phyloP scores from a whole-genome alignment of 2,797 vertebrate species.

The Eremophila alpestris region DNA sequence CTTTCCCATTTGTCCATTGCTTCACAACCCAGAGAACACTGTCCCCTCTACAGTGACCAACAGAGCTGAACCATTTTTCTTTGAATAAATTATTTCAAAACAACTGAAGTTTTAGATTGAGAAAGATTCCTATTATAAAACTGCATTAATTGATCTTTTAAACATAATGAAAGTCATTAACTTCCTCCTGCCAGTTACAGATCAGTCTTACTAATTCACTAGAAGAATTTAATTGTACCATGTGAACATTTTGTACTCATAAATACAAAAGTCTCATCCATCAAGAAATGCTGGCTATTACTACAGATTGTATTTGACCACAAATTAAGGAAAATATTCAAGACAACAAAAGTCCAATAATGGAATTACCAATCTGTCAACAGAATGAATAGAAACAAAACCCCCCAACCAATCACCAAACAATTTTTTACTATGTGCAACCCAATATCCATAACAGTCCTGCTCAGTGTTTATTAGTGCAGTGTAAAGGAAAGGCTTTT shows the following conservation, averaged over 20 bases:
- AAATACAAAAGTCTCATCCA: neutral
- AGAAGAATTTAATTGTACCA: neutral
- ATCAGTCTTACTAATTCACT: neutral
- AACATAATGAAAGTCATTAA: neutral
- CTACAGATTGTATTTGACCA: neutral
- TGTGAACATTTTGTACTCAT: neutral
- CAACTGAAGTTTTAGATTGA: neutral
- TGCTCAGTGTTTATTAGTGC: neutral
- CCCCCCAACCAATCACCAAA: neutral
- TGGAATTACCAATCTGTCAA: neutral
- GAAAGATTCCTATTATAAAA: neutral
- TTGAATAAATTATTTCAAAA: neutral
- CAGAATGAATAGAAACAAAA: neutral
- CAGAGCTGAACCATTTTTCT: neutral
- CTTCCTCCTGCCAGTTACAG: neutral
- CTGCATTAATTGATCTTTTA: neutral
- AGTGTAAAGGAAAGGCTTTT: neutral
- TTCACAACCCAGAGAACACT: neutral
- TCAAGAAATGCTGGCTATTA: neutral
- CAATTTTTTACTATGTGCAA: neutral
- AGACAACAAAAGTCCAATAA: neutral
- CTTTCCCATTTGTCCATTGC: neutral
- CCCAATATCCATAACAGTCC: neutral
- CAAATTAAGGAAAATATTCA: neutral
- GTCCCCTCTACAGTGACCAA: neutral